These are phyloP conservation scores for Astyanax mexicanus DNA, from an alignment of 2,797 vertebrate species.

Conservation along the genomic window DNA sequence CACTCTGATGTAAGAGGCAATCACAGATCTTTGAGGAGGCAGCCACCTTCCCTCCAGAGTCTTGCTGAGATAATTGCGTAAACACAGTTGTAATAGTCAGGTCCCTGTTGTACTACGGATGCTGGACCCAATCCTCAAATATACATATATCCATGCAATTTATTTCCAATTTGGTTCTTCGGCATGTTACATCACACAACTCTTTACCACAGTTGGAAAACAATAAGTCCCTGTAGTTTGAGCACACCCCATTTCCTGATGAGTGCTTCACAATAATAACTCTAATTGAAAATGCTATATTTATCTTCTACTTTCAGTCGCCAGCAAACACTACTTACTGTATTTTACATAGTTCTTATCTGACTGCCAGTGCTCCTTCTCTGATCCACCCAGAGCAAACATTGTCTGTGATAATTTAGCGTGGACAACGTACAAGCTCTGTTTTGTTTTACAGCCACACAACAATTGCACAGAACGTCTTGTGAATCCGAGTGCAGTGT, in stretches of 20 bases:
- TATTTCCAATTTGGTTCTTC: conserved; percentile 60
- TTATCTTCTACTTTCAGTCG: conserved; percentile 6
- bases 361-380: not conserved
- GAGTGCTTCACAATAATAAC: conserved; percentile 47
- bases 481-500: conserved; percentile 45
- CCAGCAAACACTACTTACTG: not conserved
- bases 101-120: conserved; percentile 32
- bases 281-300: conserved; percentile 48
- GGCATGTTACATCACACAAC: conserved; percentile 50
- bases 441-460: conserved; percentile 37
- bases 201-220: conserved; percentile 60
- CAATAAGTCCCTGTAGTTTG: conserved; percentile 48
- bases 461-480: conserved; percentile 37
- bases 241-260: conserved; percentile 58
- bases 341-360: conserved; percentile 27
- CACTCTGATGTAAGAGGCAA: conserved; percentile 60
- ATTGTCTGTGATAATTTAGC: conserved; percentile 28
- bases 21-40: conserved; percentile 57
- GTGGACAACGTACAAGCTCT: conserved; percentile 21
- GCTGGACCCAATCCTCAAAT: conserved; percentile 39
- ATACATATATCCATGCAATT: conserved; percentile 54
- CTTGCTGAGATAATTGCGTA: conserved; percentile 70
- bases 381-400: conserved; percentile 10
- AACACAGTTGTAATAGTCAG: conserved; percentile 62
- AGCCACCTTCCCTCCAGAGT: conserved; percentile 56